Evolutionary conservation across 2,113 vertebrate genomes (phyloP), one percentile per base, ranked within the genome.

Genomic region (Toxotes jaculatrix): DNA sequence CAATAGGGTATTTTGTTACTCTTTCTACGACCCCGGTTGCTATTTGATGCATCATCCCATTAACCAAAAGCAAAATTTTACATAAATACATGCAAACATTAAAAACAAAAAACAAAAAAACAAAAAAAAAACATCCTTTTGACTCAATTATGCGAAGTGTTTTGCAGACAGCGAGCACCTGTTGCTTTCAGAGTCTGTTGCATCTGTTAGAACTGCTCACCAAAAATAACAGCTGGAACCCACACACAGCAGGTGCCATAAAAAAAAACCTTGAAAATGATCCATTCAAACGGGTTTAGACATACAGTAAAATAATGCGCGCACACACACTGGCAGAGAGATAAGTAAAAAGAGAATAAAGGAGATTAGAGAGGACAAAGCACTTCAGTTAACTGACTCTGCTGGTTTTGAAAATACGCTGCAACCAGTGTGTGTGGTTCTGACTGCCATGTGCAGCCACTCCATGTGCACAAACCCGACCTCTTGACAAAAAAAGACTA

Each of bases 201-300:
- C 82, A 92, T 88, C 77, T 91, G 84, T 68, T 91, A 67, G 61
- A 74, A 87, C 62, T 77, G 27, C 43, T 85, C 80, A 79, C 38
- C 66, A 74, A 34, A 31, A 83, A 27, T 23, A 74, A 80, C 88
- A 91, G 80, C 80, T 85, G 88, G 27, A 19, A 3, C 66, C 31
- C 69, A 74, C 38, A 56, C 38, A 61, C 7, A 59, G 14, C 47
- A 84, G 68, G 45, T 60, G 66, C 49, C 62, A 53, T 9, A 14
- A 66, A 34, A 74, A 51, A 51, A 49, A 17, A 5, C 5, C 16
- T 6, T 61, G 5, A 12, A 38, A 40, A 57, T 7, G 27, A 51
- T 49, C 27, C 49, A 43, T 42, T 70, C 38, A 49, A 61, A 72
- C 32, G 17, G 36, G 38, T 51, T 69, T 31, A 21, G 38, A 56